Evolutionary conservation across 2,888 invertebrate species (phyloP), one percentile per base, ranked within the genome.

Genomic region (Priocnemis perturbator): DNA sequence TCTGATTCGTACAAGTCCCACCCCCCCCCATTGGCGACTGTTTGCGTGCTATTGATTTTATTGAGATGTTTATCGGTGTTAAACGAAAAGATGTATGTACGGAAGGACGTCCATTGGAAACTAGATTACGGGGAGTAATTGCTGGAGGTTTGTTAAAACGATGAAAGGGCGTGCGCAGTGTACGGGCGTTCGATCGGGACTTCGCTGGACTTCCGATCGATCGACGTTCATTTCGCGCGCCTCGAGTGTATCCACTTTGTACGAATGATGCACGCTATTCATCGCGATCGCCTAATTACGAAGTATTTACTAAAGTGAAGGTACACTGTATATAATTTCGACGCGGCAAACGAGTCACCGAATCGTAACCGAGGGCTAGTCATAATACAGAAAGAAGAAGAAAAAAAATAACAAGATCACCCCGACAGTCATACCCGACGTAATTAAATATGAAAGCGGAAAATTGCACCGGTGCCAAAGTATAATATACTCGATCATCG

Each of bases 1-100:
- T 37, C 37, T 11, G 7, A 37, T 37, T 37, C 60, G 19, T 64
- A 62, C 66, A 55, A 65, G 65, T 55, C 59, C 59, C 19, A 26
- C 62, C 60, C 26, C 26, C 26, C 37, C 37, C 37, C 37, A 37
- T 37, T 37, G 37, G n/a, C 45, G 53, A 67, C 58, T 78, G 67
- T 78, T 78, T 71, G 70, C 71, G 71, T 63, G 74, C 70, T 66
- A 82, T 78, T 80, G 61, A 76, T 75, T 80, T 81, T 77, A 82
- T 82, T 71, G 59, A 80, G 59, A 82, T 73, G 71, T 80, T 79
- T 80, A 82, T 78, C 69, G 66, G 55, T 72, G 76, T 80, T 81
- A 71, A 55, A 66, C 26, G 50, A 50, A 73, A 45, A 63, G 30
- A 20, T 68, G 62, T 62, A 67, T 50, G 50, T 50, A 50, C 50